Evolutionary conservation across 2,888 invertebrate species (phyloP).

Genomic region (Plagodis pulveraria): DNA sequence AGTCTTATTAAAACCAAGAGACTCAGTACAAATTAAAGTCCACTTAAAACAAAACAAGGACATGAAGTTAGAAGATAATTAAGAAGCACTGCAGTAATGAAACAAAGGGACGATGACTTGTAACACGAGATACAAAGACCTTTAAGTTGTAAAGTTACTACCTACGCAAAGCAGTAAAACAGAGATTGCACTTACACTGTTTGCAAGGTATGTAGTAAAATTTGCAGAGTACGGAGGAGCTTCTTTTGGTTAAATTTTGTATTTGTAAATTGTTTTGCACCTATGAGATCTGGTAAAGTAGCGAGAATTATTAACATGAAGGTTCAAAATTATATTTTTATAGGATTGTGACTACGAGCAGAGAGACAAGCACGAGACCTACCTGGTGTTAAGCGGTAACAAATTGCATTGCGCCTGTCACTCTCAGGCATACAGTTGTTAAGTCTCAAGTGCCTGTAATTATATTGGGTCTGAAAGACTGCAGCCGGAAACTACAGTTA

Average conservation of each 20-base stretch:
- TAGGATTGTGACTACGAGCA: too few species aligned
- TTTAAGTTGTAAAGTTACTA: constrained; percentile 16
- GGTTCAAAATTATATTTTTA: too few species aligned
- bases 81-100: constrained; percentile 19
- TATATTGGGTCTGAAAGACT: too few species aligned
- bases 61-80: constrained; percentile 25
- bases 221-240: neutral
- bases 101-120: constrained; percentile 22
- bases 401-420: too few species aligned
- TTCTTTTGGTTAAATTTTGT: neutral
- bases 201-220: constrained; percentile 4
- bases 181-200: constrained; percentile 24
- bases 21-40: constrained; percentile 14
- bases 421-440: too few species aligned
- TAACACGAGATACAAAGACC: constrained; percentile 20
- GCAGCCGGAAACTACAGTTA: too few species aligned
- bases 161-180: constrained; percentile 13
- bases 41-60: constrained; percentile 22
- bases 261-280: neutral
- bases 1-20: constrained; percentile 7
- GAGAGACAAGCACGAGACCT: too few species aligned
- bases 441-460: too few species aligned
- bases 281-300: too few species aligned
- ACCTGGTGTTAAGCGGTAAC: too few species aligned
- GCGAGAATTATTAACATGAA: too few species aligned